Evolutionary conservation across 2,113 vertebrate species (phyloP).

Genomic region (Hippocampus comes): DNA sequence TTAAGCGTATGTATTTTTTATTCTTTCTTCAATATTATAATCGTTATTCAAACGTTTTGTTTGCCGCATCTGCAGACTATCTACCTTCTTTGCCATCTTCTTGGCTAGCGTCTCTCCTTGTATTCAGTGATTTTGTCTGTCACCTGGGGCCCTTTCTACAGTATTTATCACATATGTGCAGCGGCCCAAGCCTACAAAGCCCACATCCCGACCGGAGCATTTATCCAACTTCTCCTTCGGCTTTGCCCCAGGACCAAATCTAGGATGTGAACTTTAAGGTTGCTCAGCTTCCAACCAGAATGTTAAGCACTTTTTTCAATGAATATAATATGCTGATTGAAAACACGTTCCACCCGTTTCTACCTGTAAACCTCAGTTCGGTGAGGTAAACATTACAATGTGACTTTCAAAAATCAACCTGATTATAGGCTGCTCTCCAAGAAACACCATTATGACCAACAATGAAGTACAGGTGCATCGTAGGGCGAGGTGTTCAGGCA

Average conservation of each 20-base stretch:
- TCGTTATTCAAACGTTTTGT: constrained; percentile 15
- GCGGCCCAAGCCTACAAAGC: constrained; percentile 27
- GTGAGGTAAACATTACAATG: neutral
- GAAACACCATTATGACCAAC: no score
- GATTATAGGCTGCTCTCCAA: neutral
- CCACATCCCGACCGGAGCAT: constrained; percentile 35
- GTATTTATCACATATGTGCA: constrained; percentile 37
- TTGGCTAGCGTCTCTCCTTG: constrained; percentile 17
- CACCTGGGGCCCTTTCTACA: constrained; percentile 7
- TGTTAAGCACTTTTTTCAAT: neutral
- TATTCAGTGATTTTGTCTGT: constrained; percentile 29
- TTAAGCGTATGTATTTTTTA: constrained; percentile 6
- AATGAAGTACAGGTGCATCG: no score
- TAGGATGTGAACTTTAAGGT: neutral
- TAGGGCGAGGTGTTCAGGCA: no score
- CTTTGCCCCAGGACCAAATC: neutral
- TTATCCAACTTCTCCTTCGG: constrained; percentile 15
- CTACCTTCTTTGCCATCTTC: constrained; percentile 14
- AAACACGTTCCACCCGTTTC: neutral
- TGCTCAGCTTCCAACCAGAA: neutral
- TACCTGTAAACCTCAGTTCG: neutral
- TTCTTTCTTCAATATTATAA: constrained; percentile 10
- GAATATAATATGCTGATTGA: neutral
- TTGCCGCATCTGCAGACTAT: neutral
- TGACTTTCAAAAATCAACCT: neutral